Evolutionary conservation across 2,888 invertebrate species (phyloP).

Genomic region (Loripinus fragilis): DNA sequence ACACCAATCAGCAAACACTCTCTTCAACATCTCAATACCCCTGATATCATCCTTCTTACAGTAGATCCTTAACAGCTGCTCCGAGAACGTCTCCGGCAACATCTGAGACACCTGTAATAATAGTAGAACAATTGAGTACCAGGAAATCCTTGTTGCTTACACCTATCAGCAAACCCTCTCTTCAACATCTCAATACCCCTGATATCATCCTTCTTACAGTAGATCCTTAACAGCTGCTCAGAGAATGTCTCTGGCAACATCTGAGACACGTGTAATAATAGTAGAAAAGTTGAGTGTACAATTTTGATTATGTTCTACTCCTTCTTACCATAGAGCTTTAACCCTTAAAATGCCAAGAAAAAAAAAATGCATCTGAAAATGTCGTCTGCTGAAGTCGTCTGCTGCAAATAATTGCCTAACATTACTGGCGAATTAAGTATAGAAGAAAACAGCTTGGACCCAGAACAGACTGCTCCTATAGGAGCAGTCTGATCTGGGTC

Average conservation of each 20-base stretch:
- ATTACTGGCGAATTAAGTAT: too few relatives aligned
- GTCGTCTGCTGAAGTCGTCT: too few relatives aligned
- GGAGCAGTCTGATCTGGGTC: too few relatives aligned
- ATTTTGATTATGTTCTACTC: too few relatives aligned
- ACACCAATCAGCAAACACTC: conserved; percentile 66
- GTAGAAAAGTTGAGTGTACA: too few relatives aligned
- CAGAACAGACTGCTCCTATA: too few relatives aligned
- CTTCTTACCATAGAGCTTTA: too few relatives aligned
- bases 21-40: conserved; percentile 48
- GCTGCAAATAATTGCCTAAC: too few relatives aligned
- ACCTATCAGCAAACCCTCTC: conserved; percentile 64
- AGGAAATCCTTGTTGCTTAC: conserved; percentile 46
- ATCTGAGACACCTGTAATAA: conserved; percentile 70
- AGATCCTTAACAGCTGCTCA: conserved; percentile 70
- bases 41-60: conserved; percentile 63
- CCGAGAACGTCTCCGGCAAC: conserved; percentile 72
- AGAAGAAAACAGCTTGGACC: too few relatives aligned
- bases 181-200: conserved; percentile 50
- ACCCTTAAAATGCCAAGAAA: too few relatives aligned
- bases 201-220: conserved; percentile 65
- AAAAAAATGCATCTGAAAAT: too few relatives aligned
- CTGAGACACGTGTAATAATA: conserved; percentile 66
- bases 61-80: conserved; percentile 70
- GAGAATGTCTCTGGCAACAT: conserved; percentile 73
- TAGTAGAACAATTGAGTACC: too few relatives aligned